Conservation (phyloP, 35 echinoderm and acorn worm species). For the Anneissia japonica region DNA sequence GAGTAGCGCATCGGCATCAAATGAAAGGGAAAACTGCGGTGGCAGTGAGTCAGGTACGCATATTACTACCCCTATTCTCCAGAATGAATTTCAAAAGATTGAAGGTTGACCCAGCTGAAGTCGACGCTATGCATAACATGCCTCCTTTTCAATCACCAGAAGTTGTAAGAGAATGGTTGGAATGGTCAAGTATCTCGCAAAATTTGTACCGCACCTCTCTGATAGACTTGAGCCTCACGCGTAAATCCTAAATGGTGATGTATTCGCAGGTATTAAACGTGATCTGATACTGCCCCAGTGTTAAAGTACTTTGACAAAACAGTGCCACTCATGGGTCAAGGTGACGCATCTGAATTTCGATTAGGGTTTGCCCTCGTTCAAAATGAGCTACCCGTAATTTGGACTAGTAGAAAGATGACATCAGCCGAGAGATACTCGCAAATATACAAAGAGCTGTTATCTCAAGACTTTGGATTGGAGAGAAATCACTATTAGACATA, state of each 20-base stretch:
- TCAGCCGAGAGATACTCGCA: slow-evolving; percentile 44
- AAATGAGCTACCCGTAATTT: slow-evolving; percentile 45
- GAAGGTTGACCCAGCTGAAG: slow-evolving; percentile 27
- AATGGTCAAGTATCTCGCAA: slow-evolving; percentile 58
- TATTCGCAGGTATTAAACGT: slow-evolving; percentile 35
- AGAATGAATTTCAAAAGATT: not conserved
- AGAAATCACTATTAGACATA: slow-evolving; percentile 62
- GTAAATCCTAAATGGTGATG: slow-evolving; percentile 37
- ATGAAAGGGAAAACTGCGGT: no score
- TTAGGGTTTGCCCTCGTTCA: slow-evolving; percentile 52
- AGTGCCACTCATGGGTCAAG: slow-evolving; percentile 47
- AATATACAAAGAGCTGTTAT: slow-evolving; percentile 53
- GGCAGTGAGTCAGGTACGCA: no score
- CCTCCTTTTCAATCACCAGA: slow-evolving; percentile 6
- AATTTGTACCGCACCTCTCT: slow-evolving; percentile 47
- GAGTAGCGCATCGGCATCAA: no score
- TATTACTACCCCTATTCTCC: no score
- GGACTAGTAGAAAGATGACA: slow-evolving; percentile 47
- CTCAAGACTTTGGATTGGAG: slow-evolving; percentile 43
- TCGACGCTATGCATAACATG: slow-evolving; percentile 45
- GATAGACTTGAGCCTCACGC: slow-evolving; percentile 41
- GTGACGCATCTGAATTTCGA: slow-evolving; percentile 46
- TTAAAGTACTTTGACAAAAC: slow-evolving; percentile 46
- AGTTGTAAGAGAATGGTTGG: slow-evolving; percentile 34
- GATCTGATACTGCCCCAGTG: slow-evolving; percentile 27